These are phyloP conservation scores for Phanerotoma sp. DNA, from an alignment of 2,888 invertebrate species.

Conservation along the genomic window DNA sequence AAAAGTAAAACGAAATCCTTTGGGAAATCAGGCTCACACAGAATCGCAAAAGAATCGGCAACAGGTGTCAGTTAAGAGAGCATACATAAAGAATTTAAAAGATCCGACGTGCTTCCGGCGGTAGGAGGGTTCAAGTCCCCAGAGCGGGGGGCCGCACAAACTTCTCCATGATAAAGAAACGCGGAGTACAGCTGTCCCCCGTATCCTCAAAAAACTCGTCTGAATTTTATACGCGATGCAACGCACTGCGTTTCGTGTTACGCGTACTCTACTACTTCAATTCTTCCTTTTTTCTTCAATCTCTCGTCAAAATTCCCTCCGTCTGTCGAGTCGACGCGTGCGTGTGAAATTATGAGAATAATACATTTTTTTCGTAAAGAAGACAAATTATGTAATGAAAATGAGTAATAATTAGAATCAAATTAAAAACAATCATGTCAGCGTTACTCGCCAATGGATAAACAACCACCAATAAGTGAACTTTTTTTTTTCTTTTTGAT, in stretches of 20 bases:
- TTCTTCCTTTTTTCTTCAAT: constrained; percentile 1
- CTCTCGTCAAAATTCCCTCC: constrained; percentile 7
- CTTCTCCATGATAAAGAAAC: constrained; percentile 33
- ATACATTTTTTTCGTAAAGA: background rate
- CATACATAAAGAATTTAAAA: constrained; percentile 35
- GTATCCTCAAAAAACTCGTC: constrained; percentile 34
- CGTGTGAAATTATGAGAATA: constrained; percentile 13
- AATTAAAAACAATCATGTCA: no score
- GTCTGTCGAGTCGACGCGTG: constrained; percentile 4
- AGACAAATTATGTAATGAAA: background rate
- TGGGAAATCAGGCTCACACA: constrained; percentile 22
- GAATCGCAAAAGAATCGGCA: constrained; percentile 32
- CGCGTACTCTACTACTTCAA: constrained; percentile 24
- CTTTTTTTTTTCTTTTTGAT: no score
- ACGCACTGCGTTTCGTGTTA: constrained; percentile 28
- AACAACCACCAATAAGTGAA: no score
- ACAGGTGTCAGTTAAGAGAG: constrained; percentile 37
- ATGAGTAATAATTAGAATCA: no score
- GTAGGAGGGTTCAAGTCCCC: constrained; percentile 21
- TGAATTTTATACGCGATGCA: constrained; percentile 34
- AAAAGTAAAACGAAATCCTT: constrained; percentile 1
- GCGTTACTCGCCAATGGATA: no score
- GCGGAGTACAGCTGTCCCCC: constrained; percentile 36
- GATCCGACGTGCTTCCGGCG: constrained; percentile 38
- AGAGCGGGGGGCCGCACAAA: constrained; percentile 19